phyloP scores from a whole-genome alignment of 2,888 invertebrate genomes.

The Schrankia costaestrigalis region DNA sequence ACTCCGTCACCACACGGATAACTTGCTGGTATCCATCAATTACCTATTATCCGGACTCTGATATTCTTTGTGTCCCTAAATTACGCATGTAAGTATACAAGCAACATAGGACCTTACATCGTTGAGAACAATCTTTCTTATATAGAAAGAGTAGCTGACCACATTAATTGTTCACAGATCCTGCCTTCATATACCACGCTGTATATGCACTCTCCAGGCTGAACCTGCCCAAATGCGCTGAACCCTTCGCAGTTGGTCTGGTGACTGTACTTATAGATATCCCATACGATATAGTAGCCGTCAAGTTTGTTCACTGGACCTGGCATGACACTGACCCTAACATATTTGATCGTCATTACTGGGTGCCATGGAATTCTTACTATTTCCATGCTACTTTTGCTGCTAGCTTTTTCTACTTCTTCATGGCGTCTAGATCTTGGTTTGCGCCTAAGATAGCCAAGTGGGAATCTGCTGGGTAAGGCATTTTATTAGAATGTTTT shows the following conservation, averaged over 20 bases:
- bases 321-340: constrained; percentile 90
- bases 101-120: too few species aligned
- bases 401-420: constrained; percentile 85
- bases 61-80: too few species aligned
- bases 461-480: constrained; percentile 80
- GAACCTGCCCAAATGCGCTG: constrained; percentile 78
- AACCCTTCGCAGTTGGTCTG: constrained; percentile 85
- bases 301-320: constrained; percentile 90
- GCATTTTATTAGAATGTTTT: neutral
- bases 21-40: too few species aligned
- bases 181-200: constrained; percentile 82
- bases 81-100: too few species aligned
- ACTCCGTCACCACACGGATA: too few species aligned
- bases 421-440: constrained; percentile 79
- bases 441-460: constrained; percentile 76
- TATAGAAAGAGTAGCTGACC: neutral
- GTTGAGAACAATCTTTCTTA: neutral
- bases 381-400: constrained; percentile 90
- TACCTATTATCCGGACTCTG: too few species aligned
- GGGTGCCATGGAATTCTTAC: constrained; percentile 92
- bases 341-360: constrained; percentile 86
- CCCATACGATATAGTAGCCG: constrained; percentile 89
- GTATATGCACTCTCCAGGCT: constrained; percentile 79
- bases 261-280: constrained; percentile 86
- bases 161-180: constrained; percentile 58